phyloP scores from a whole-genome alignment of 1,140 invertebrate species.

The Idris sp. region DNA sequence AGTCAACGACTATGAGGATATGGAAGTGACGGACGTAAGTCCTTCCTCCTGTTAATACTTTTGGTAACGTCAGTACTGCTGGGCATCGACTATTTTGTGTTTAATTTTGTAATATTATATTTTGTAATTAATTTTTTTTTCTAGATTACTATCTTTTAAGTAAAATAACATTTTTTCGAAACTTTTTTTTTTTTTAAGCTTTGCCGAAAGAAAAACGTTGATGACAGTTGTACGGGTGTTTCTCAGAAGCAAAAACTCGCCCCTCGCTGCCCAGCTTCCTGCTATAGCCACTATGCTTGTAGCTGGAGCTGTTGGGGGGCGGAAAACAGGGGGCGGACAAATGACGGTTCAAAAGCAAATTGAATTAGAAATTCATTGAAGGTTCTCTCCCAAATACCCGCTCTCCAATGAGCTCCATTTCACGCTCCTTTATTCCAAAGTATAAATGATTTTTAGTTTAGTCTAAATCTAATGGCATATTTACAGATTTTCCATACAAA shows the following conservation, averaged over 20 bases:
- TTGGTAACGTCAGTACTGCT: constrained; percentile 52
- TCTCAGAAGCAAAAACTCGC: constrained; percentile 60
- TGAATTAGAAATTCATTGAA: constrained; percentile 22
- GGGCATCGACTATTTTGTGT: constrained; percentile 34
- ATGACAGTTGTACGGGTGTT: constrained; percentile 57
- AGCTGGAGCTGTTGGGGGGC: constrained; percentile 75
- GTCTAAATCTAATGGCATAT: constrained; percentile 8
- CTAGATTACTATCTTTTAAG: no score
- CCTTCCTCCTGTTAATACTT: constrained; percentile 65
- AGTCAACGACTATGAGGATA: constrained; percentile 95
- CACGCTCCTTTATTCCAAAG: constrained; percentile 27
- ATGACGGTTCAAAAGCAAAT: constrained; percentile 10
- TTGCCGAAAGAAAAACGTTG: constrained; percentile 38
- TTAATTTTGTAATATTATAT: no score
- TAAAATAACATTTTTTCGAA: no score
- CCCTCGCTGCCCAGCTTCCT: constrained; percentile 74
- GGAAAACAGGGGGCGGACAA: constrained; percentile 68
- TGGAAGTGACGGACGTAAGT: constrained; percentile 96
- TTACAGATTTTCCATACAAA: constrained; percentile 3
- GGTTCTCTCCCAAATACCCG: constrained; percentile 66
- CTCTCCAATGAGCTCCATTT: constrained; percentile 71
- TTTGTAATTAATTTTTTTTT: no score
- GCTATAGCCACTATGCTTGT: constrained; percentile 64
- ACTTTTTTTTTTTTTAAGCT: no score
- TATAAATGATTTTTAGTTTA: constrained; percentile 2